Percentiles rank a stretch among this genome's conserved stretches.
Conservation (phyloP, 1,140 invertebrate genomes). For the Drosophila melanica region DNA sequence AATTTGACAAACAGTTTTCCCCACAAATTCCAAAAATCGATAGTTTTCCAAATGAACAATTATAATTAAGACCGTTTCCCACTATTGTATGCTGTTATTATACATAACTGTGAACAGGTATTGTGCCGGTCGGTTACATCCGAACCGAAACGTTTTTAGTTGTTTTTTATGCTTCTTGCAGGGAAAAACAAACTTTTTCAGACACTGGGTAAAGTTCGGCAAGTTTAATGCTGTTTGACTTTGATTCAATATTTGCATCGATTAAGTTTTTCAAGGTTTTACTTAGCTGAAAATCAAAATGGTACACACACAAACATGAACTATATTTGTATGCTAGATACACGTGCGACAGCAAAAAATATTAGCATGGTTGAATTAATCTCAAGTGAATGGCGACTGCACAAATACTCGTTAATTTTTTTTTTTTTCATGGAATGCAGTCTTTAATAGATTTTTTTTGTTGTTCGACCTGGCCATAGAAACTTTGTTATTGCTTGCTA, state of each 20-base stretch:
- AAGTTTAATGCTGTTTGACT: slow-evolving; percentile 81
- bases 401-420: slow-evolving; percentile 3
- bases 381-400: slow-evolving; percentile 14
- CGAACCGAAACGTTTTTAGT: too few species aligned
- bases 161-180: slow-evolving; percentile 55
- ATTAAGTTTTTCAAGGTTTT: slow-evolving; percentile 63
- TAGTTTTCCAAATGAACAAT: too few species aligned
- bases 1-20: too few species aligned
- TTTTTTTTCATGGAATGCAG: slow-evolving; percentile 10
- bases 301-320: slow-evolving; percentile 5
- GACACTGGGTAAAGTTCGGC: slow-evolving; percentile 67
- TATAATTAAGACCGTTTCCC: too few species aligned
- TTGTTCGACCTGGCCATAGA: background rate
- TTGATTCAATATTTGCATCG: slow-evolving; percentile 82
- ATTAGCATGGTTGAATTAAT: slow-evolving; percentile 19
- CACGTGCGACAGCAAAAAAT: slow-evolving; percentile 18
- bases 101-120: too few species aligned
- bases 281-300: slow-evolving; percentile 41
- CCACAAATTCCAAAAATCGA: too few species aligned
- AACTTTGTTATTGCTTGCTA: background rate
- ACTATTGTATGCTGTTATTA: too few species aligned
- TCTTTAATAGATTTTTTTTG: slow-evolving; percentile 7
- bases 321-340: slow-evolving; percentile 5
- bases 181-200: slow-evolving; percentile 45
- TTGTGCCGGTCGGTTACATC: too few species aligned